Conservation (phyloP, 1,140 invertebrate species). For the Ridgeia piscesae region DNA sequence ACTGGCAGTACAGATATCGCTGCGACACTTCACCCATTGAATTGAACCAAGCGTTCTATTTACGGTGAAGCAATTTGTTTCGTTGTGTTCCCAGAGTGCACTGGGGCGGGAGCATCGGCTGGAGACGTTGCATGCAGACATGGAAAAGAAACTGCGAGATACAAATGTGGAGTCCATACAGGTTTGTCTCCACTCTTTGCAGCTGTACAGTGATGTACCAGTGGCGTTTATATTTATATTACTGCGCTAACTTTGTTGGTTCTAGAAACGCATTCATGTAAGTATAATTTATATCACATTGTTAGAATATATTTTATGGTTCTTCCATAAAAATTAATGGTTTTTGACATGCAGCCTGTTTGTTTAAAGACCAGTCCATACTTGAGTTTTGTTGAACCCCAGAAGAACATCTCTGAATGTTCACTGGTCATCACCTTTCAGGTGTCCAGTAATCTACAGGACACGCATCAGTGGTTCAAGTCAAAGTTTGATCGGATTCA, state of each 20-base stretch:
- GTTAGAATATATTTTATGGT: not conserved
- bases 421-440: conserved; percentile 27
- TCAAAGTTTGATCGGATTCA: conserved; percentile 51
- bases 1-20: no score
- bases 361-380: not conserved
- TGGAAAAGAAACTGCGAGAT: conserved; percentile 42
- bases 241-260: not conserved
- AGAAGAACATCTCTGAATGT: conserved; percentile 8
- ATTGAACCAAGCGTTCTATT: no score
- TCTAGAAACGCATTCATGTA: not conserved
- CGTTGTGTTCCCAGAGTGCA: conserved; percentile 30
- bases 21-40: no score
- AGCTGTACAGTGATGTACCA: not conserved
- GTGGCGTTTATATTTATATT: not conserved
- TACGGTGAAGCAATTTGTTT: no score
- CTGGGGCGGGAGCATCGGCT: conserved; percentile 41
- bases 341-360: not conserved
- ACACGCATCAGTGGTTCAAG: conserved; percentile 53
- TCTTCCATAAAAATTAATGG: not conserved
- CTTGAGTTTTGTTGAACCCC: not conserved
- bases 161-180: conserved; percentile 49
- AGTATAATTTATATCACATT: not conserved
- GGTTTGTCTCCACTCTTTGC: conserved; percentile 31
- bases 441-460: conserved; percentile 49
- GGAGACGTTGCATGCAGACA: conserved; percentile 36